Evolutionary conservation across 2,797 vertebrate genomes (phyloP).

Genomic region (Saxicola maurus): DNA sequence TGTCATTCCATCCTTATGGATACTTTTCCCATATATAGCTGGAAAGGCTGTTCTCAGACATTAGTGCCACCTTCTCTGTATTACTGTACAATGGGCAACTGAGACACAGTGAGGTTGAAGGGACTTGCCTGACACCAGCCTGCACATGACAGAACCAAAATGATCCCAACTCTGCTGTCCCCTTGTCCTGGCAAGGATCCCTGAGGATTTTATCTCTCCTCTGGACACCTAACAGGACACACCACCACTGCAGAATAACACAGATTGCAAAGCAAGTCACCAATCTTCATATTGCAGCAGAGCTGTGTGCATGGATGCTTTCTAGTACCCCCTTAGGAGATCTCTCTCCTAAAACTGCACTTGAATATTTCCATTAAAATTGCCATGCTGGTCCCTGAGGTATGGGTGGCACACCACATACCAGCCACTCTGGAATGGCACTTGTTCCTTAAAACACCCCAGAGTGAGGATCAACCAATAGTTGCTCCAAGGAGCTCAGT

Average conservation of each 20-base stretch:
- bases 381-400: not conserved
- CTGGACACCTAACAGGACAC: not conserved
- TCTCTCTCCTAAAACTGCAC: not conserved
- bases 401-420: not conserved
- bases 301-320: not conserved
- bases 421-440: not conserved
- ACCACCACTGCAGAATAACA: not conserved
- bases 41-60: not conserved
- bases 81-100: not conserved
- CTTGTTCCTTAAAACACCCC: not conserved
- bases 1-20: not conserved
- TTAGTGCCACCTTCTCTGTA: not conserved
- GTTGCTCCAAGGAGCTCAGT: not conserved
- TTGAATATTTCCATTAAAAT: not conserved
- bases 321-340: not conserved
- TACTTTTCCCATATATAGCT: accelerated
- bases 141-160: not conserved
- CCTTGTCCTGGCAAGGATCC: not conserved
- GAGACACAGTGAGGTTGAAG: not conserved
- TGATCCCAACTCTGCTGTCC: not conserved
- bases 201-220: not conserved
- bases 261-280: not conserved
- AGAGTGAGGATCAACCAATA: not conserved
- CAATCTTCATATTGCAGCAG: not conserved
- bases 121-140: not conserved